Evolutionary conservation across 1,140 invertebrate species (phyloP).

Genomic region (Oreohelix idahoensis): DNA sequence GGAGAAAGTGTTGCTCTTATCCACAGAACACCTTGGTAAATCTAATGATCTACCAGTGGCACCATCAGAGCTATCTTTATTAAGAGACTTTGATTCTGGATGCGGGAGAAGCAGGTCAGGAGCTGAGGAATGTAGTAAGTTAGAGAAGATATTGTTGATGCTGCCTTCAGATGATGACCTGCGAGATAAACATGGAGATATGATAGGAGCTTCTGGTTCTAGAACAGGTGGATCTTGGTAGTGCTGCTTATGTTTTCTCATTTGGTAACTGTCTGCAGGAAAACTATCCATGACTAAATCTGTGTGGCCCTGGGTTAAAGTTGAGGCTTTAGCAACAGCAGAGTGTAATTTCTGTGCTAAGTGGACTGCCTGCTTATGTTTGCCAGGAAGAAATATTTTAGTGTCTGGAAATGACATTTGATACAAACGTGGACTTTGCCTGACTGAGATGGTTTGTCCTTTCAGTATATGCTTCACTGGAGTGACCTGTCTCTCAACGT

Average conservation of each 20-base stretch:
- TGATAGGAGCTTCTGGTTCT: constrained; percentile 41
- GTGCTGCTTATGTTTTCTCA: too few species aligned
- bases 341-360: constrained; percentile 33
- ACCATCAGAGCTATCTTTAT: constrained; percentile 6
- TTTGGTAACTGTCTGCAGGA: constrained; percentile 18
- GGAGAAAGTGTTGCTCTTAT: not conserved
- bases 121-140: not conserved
- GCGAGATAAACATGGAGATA: constrained; percentile 36
- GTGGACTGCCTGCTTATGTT: constrained; percentile 17
- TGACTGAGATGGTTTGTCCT: not conserved
- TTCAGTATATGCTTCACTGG: not conserved
- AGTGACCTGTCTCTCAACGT: not conserved
- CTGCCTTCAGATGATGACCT: constrained; percentile 10
- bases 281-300: constrained; percentile 33
- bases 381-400: constrained; percentile 18
- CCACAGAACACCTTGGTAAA: not conserved
- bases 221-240: constrained; percentile 47
- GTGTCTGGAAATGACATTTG: not conserved
- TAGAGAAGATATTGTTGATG: constrained; percentile 22
- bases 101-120: not conserved
- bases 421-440: constrained; percentile 34
- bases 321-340: constrained; percentile 38
- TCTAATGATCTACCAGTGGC: not conserved
- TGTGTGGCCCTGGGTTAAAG: constrained; percentile 28
- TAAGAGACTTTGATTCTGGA: constrained; percentile 18